phyloP scores from a whole-genome alignment of 2,888 invertebrate genomes.

The Cantharis flavilabris region DNA sequence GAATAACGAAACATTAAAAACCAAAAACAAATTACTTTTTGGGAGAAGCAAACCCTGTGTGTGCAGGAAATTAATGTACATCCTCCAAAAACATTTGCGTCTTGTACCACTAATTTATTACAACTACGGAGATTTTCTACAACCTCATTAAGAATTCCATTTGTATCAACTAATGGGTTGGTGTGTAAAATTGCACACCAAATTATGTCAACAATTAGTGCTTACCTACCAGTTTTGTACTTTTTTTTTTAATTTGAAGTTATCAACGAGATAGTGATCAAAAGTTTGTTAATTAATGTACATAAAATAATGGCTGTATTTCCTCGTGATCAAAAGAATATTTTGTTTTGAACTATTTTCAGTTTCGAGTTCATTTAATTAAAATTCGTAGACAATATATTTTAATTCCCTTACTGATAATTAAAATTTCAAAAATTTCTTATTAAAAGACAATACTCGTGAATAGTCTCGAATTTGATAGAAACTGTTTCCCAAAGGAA shows the following conservation, averaged over 20 bases:
- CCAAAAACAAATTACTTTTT: constrained; percentile 6
- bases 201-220: constrained; percentile 7
- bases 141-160: constrained; percentile 15
- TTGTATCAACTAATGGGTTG: constrained; percentile 5
- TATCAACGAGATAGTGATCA: neutral
- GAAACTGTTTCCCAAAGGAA: neutral
- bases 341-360: neutral
- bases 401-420: neutral
- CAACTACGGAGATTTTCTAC: constrained; percentile 14
- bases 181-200: neutral
- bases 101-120: constrained; percentile 15
- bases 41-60: constrained; percentile 7
- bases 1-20: constrained; percentile 3
- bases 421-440: neutral
- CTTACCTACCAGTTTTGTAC: neutral
- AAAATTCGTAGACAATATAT: neutral
- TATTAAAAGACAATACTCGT: neutral
- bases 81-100: constrained; percentile 9
- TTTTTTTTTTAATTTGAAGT: neutral
- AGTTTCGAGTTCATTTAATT: neutral
- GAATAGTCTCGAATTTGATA: neutral
- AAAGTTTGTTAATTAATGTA: neutral
- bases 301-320: neutral
- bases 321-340: neutral
- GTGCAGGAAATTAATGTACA: constrained; percentile 11